Percentiles rank a stretch among this genome's conserved stretches.
phyloP scores from a whole-genome alignment of 2,888 invertebrate species.

The Trimorus sp. region DNA sequence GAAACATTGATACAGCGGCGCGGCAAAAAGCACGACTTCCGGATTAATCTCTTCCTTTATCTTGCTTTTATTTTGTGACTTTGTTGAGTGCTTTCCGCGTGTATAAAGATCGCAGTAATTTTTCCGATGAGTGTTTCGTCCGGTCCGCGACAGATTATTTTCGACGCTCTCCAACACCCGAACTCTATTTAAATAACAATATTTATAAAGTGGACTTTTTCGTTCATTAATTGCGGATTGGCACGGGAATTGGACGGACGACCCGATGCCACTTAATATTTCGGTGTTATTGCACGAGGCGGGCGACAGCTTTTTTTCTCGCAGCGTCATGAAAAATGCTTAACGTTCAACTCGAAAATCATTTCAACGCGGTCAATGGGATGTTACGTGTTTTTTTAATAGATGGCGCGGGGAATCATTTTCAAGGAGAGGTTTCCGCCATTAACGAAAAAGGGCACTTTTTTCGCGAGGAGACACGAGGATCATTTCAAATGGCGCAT shows the following conservation, averaged over 20 bases:
- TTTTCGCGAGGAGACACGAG: too few relatives aligned
- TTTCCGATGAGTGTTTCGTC: constrained; percentile 59
- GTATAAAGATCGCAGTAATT: constrained; percentile 58
- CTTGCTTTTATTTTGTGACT: constrained; percentile 58
- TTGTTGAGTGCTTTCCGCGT: constrained; percentile 60
- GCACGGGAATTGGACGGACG: neutral
- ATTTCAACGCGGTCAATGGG: too few relatives aligned
- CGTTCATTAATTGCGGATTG: constrained; percentile 36
- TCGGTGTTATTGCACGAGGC: too few relatives aligned
- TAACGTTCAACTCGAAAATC: too few relatives aligned
- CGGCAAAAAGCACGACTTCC: constrained; percentile 58
- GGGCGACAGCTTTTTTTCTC: too few relatives aligned
- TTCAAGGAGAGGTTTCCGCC: too few relatives aligned
- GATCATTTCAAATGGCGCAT: too few relatives aligned
- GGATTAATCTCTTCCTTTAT: constrained; percentile 64
- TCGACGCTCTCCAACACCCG: constrained; percentile 21
- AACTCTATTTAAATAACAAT: constrained; percentile 28
- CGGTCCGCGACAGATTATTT: constrained; percentile 51
- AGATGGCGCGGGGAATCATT: too few relatives aligned
- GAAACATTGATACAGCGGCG: constrained; percentile 56
- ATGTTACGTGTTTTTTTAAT: too few relatives aligned
- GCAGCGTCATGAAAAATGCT: too few relatives aligned
- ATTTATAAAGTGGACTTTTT: constrained; percentile 37
- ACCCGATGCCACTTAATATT: neutral
- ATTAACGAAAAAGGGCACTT: too few relatives aligned